A percentile compares a stretch with the other conserved stretches of the same genome.
These are phyloP conservation scores for Holotrichia oblita DNA, from an alignment of 1,140 invertebrate genomes.

Conservation along the genomic window DNA sequence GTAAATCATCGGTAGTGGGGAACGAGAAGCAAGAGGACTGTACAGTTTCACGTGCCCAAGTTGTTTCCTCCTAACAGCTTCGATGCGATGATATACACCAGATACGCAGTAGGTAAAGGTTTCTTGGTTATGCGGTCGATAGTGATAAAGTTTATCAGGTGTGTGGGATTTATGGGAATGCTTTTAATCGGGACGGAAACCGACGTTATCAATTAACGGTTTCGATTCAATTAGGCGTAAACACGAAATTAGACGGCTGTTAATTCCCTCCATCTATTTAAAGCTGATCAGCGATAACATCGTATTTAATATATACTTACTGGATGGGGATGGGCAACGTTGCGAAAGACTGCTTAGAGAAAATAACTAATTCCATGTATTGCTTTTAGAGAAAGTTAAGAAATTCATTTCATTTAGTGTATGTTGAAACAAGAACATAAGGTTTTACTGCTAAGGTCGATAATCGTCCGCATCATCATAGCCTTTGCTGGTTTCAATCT, in stretches of 20 bases:
- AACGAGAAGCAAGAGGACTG: too few relatives aligned
- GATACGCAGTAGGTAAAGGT: background rate
- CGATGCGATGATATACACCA: background rate
- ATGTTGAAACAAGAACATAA: too few relatives aligned
- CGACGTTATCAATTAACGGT: background rate
- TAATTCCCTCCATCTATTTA: background rate
- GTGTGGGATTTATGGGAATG: background rate
- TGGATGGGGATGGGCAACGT: too few relatives aligned
- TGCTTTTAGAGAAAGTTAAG: too few relatives aligned
- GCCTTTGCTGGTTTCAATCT: too few relatives aligned
- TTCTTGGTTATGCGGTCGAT: constrained; percentile 11
- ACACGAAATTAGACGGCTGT: constrained; percentile 5
- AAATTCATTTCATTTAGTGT: too few relatives aligned
- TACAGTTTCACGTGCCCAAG: background rate
- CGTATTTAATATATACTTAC: too few relatives aligned
- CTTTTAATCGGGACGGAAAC: background rate
- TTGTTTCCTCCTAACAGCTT: background rate
- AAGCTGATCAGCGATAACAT: background rate
- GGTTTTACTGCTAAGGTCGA: too few relatives aligned
- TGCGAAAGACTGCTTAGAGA: too few relatives aligned
- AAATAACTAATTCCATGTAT: too few relatives aligned
- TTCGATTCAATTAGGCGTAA: constrained; percentile 4
- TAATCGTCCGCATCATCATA: too few relatives aligned
- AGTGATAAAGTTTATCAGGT: constrained; percentile 13
- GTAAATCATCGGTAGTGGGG: background rate